Conservation (phyloP, 2,113 vertebrate species). For the Perccottus glenii region DNA sequence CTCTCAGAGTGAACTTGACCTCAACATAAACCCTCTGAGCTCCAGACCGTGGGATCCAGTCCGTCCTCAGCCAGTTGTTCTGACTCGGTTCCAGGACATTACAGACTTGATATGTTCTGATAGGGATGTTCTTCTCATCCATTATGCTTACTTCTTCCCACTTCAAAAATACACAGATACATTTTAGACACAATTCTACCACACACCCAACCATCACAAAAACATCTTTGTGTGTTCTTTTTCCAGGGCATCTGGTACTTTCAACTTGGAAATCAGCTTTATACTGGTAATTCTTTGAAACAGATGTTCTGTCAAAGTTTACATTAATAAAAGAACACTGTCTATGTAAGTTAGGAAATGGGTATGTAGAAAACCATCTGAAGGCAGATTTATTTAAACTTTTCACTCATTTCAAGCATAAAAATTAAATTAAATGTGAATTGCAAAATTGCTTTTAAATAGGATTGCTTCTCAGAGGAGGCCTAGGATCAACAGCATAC, state of each 20-base stretch:
- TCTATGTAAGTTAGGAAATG: conserved; percentile 3
- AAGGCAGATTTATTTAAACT: conserved; percentile 3
- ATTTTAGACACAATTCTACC: not conserved
- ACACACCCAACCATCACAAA: not conserved
- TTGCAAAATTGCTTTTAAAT: not conserved
- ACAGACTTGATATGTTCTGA: conserved; percentile 90
- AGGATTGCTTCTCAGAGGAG: conserved; percentile 1
- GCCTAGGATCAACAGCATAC: not conserved
- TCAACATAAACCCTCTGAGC: conserved; percentile 97
- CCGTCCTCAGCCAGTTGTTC: conserved; percentile 98
- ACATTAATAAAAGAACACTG: conserved; percentile 4
- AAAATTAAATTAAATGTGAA: not conserved
- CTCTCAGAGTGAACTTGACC: conserved; percentile 97
- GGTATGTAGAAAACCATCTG: not conserved
- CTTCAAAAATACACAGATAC: conserved; percentile 44
- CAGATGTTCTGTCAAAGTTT: not conserved
- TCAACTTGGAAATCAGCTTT: not conserved
- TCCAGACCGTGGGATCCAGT: conserved; percentile 94
- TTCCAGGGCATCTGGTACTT: not conserved
- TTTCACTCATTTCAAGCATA: not conserved
- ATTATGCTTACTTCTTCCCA: conserved; percentile 84
- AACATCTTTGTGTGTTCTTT: not conserved
- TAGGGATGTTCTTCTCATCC: conserved; percentile 83
- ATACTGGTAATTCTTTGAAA: conserved; percentile 1
- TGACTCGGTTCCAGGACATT: conserved; percentile 97